Evolutionary conservation across 2,113 vertebrate species (phyloP).

Genomic region (Caracal caracal): DNA sequence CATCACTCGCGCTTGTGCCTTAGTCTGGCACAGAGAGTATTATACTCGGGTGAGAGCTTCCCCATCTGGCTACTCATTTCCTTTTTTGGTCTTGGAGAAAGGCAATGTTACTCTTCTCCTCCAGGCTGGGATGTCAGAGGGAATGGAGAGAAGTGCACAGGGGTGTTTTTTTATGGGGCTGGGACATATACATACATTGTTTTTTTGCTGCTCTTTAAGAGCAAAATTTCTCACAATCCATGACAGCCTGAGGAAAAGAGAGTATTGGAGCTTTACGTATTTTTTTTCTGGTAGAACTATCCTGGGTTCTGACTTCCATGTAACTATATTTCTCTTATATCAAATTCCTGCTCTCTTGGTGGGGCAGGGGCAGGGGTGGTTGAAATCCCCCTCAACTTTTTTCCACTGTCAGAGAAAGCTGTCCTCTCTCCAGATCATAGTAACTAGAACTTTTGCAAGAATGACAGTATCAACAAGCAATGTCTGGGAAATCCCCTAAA

Average conservation of each 20-base stretch:
- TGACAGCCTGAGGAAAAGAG: slow-evolving; percentile 27
- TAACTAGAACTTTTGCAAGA: slow-evolving; percentile 4
- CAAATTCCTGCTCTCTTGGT: not conserved
- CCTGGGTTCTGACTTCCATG: slow-evolving; percentile 2
- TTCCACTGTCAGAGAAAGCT: not conserved
- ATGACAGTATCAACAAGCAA: not conserved
- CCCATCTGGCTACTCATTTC: slow-evolving; percentile 60
- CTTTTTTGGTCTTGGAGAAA: slow-evolving; percentile 53
- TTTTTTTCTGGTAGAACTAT: not conserved
- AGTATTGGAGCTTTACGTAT: not conserved
- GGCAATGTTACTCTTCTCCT: not conserved
- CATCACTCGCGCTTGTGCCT: not conserved
- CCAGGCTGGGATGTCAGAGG: not conserved
- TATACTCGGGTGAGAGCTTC: slow-evolving; percentile 38
- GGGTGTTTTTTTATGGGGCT: not conserved
- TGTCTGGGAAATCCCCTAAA: not conserved
- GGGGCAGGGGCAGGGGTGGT: not conserved
- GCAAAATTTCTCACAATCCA: not conserved
- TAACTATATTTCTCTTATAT: slow-evolving; percentile 9
- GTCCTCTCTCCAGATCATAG: not conserved
- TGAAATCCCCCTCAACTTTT: not conserved
- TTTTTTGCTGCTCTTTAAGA: not conserved
- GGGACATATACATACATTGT: not conserved
- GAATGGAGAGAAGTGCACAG: not conserved
- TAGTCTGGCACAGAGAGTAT: slow-evolving; percentile 3